phyloP scores from a whole-genome alignment of 2,888 invertebrate species.

The Phasia obesa region DNA sequence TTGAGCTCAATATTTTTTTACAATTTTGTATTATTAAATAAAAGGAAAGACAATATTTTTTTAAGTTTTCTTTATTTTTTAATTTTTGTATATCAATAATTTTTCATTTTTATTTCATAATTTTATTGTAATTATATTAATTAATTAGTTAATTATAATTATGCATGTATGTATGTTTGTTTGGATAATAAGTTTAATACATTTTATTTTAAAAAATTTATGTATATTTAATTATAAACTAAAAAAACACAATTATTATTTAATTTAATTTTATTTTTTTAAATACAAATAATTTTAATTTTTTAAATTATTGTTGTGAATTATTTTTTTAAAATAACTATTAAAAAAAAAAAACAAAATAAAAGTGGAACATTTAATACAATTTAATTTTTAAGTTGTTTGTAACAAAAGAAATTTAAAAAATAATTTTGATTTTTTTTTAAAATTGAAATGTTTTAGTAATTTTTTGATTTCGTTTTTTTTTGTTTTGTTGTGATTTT shows the following conservation, averaged over 20 bases:
- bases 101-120: conserved; percentile 38
- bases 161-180: conserved; percentile 51
- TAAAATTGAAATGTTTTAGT: background rate
- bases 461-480: background rate
- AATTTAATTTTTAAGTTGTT: background rate
- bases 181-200: conserved; percentile 49
- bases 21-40: too few relatives aligned
- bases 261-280: conserved; percentile 20
- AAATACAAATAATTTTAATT: conserved; percentile 52
- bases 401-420: background rate
- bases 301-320: background rate
- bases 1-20: too few relatives aligned
- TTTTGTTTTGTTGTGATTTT: conserved; percentile 28
- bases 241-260: conserved; percentile 46
- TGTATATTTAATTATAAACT: conserved; percentile 38
- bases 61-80: too few relatives aligned
- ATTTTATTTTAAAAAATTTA: conserved; percentile 49
- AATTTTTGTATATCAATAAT: too few relatives aligned
- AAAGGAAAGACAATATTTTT: too few relatives aligned
- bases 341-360: background rate
- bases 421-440: conserved; percentile 18
- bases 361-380: conserved; percentile 12
- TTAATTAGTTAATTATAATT: conserved; percentile 42
- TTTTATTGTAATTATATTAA: conserved; percentile 47
- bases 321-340: too few relatives aligned